A percentile compares a stretch with the other conserved stretches of the same genome.
Conservation (phyloP, 2,113 vertebrate genomes). For the Alces alces region DNA sequence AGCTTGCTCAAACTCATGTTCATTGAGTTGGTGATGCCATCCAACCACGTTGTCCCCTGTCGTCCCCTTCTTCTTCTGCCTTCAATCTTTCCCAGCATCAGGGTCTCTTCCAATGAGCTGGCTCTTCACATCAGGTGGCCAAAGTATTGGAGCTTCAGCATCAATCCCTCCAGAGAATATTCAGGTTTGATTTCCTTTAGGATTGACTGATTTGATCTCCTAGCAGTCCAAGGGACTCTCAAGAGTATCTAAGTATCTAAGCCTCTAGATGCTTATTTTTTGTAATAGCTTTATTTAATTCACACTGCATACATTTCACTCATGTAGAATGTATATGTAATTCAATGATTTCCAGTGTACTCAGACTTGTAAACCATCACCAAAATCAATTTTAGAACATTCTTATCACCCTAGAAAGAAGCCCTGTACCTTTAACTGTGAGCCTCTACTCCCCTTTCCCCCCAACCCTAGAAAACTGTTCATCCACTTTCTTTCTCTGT, state of each 20-base stretch:
- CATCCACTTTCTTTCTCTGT: background rate
- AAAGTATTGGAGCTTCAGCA: background rate
- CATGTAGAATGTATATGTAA: background rate
- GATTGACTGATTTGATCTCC: background rate
- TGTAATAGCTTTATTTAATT: background rate
- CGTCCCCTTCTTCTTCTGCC: background rate
- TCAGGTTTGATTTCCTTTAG: background rate
- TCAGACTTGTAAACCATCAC: background rate
- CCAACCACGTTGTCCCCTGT: background rate
- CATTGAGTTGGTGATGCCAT: fast-evolving
- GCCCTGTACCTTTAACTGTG: background rate
- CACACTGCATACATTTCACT: background rate
- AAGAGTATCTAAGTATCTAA: background rate
- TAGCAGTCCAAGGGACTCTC: background rate
- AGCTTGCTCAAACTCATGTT: background rate
- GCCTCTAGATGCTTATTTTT: background rate
- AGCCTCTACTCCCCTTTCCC: fast-evolving
- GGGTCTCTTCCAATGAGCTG: background rate
- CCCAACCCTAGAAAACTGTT: background rate
- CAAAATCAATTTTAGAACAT: background rate
- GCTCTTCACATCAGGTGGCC: background rate
- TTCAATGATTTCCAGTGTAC: background rate
- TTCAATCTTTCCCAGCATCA: background rate
- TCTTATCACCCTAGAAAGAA: background rate
- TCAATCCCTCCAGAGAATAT: background rate